Base-by-base conservation (phyloP, 2,797 vertebrate genomes). In the Aselliscus stoliczkanus region DNA sequence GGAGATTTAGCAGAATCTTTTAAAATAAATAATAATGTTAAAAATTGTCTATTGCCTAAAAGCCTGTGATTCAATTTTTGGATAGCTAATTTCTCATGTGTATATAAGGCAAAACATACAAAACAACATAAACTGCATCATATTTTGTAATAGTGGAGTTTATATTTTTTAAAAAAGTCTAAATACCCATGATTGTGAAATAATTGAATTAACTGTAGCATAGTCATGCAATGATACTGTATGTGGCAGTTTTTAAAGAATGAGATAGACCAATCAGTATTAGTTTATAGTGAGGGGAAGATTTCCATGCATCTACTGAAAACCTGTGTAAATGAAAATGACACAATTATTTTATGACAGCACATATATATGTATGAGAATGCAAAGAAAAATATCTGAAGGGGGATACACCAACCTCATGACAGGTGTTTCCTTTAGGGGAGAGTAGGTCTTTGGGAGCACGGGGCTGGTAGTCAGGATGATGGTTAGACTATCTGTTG, bases 391-490 rank as follows among this genome's bases (percentile, higher is more conserved):
- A 42, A 39, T 77, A n/a, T 37, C 8, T 31, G 9, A 88, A 93
- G 2, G 4, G 7, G 29, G 18, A 31, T 10, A 70, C 0, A 14
- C 5, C 8, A 79, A 56, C 31, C 25, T 29, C 29, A 67, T 64
- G 17, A 31, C 29, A 69, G 5, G 2, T 34, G 0, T 58, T 72
- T 92, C 27, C 23, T 56, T 11, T 25, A 27, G 2, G 12, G 56
- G 1, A 64, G 6, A 75, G n/a, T 15, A 39, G 18, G 6, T 44
- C 15, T 72, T 64, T 1, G 2, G 5, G 31, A 15, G 17, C 39
- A 5, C 34, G 1, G 6, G 5, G 13, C 9, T 37, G 7, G 0
- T 37, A 5, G 17, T 44, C 29, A n/a, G 81, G 37, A 0, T 54
- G 58, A n/a, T 34, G 5, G 31, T 60, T 70, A 90, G 6, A 4